phyloP scores from a whole-genome alignment of 2,888 invertebrate genomes.

The Hypolimnas misippus region DNA sequence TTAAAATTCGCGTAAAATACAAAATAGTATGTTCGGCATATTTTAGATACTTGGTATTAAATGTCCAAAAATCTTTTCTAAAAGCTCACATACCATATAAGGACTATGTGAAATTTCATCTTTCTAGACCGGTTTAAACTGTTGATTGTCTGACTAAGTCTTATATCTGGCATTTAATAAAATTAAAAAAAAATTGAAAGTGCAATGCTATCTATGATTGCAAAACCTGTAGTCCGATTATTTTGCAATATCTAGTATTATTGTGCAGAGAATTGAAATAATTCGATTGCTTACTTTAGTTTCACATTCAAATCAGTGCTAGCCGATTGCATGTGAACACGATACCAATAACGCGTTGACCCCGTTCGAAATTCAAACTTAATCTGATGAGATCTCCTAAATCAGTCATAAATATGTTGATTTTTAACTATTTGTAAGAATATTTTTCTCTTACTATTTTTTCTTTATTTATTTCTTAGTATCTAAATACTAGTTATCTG shows the following conservation, averaged over 20 bases:
- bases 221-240: neutral
- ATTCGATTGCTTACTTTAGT: constrained; percentile 38
- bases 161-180: too few species aligned
- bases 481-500: too few species aligned
- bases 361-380: constrained; percentile 31
- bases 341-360: constrained; percentile 37
- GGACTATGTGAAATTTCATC: too few species aligned
- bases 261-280: constrained; percentile 31
- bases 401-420: constrained; percentile 17
- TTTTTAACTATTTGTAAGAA: neutral
- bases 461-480: too few species aligned
- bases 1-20: neutral
- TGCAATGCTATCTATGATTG: neutral
- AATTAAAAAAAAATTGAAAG: too few species aligned
- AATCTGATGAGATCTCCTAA: constrained; percentile 26
- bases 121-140: too few species aligned
- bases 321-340: constrained; percentile 38
- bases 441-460: too few species aligned
- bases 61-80: too few species aligned
- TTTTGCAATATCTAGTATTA: constrained; percentile 24
- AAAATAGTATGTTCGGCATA: neutral
- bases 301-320: constrained; percentile 38
- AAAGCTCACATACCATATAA: too few species aligned
- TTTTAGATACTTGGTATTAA: neutral
- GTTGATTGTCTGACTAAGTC: too few species aligned